Base-by-base conservation (phyloP, 2,113 vertebrate species). In the Stigmatopora argus region DNA sequence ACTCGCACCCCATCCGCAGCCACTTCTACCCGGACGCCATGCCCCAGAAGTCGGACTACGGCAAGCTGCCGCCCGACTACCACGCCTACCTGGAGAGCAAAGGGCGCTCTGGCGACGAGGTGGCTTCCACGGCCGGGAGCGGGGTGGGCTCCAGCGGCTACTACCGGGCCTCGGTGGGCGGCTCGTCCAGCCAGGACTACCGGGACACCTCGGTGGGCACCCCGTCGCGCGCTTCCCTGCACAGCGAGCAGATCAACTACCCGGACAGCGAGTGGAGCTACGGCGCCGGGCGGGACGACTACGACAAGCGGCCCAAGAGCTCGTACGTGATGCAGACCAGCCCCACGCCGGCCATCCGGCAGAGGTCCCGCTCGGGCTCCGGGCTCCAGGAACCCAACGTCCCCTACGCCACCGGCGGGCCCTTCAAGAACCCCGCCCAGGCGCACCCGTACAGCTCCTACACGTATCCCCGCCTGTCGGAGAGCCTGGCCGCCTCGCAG, bases 391-490 rank as follows among this genome's bases (percentile, higher is more conserved):
- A 99, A 83, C 96, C 95, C 0, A 90, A 90, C 76, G 79, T 93
- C 78, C 94, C 94, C 41, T 96, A 94, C 0, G 93, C 92, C 49
- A 88, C 91, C 56, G 92, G 92, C 45, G 85, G 88, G 44, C 91
- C 91, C 65, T 96, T 98, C 84, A 97, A 93, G 91, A 90, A 92
- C 63, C 92, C 92, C 55, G 89, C 93, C 57, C 96, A 97, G 70
- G 94, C 94, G 61, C 93, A 95, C 66, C 85, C 94, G 0, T 99
- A 98, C 90, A 96, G 91, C 89, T 99, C 97, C 64, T 98, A 98
- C 87, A 98, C 97, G 62, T 99, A 99, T 83, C 97, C 97, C 9
- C 94, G 96, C 69, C 85, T 98, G 78, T 97, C 95, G 0, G 97
- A 99, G 90, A 92, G 89, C 72, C 81, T 90, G 7, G 92, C 87